Evolutionary conservation across 2,888 invertebrate genomes (phyloP), one percentile per base, ranked within the genome.

Genomic region (Drosophila rellima): DNA sequence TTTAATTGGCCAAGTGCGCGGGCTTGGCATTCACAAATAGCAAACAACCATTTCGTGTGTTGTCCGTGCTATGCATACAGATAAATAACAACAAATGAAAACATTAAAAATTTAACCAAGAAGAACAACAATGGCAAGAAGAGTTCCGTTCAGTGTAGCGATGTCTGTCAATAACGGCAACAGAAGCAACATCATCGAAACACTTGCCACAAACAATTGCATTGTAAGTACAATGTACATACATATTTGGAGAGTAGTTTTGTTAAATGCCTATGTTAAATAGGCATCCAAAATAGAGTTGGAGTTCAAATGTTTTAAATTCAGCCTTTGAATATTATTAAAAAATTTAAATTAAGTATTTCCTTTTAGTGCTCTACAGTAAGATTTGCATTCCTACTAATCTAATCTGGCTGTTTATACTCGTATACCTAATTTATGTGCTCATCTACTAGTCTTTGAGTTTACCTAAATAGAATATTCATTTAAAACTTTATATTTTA

Each of bases 21-120:
- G 88, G 86, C 65, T 79, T 67, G 82, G 88, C 81, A 85, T 85
- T 88, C 81, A 85, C 88, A 88, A 74, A 86, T 70, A 59, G 67
- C 66, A 56, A 42, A 52, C 55, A 63, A 59, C 72, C 61, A 51
- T 50, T 57, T 76, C n/a, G 47, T 76, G 42, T 59, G 42, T 64
- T 48, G 39, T 61, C 54, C 79, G 85, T 85, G 81, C 66, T 62
- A 26, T 55, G 88, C 86, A 88, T 81, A 85, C 76, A 78, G 59
- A 87, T 65, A 62, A 61, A 59, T 62, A 54, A 17, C 10, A 18
- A 44, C 23, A 44, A 23, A 44, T 42, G 13, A n/a, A 18, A 31
- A 17, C 7, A 35, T 51, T 13, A 39, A 35, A 18, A 29, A 10
- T n/a, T 26, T 26, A 20, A 52, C 33, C 45, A 23, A 70, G 51